Base-by-base conservation (phyloP, 2,113 vertebrate genomes). In the Odocoileus virginianus region DNA sequence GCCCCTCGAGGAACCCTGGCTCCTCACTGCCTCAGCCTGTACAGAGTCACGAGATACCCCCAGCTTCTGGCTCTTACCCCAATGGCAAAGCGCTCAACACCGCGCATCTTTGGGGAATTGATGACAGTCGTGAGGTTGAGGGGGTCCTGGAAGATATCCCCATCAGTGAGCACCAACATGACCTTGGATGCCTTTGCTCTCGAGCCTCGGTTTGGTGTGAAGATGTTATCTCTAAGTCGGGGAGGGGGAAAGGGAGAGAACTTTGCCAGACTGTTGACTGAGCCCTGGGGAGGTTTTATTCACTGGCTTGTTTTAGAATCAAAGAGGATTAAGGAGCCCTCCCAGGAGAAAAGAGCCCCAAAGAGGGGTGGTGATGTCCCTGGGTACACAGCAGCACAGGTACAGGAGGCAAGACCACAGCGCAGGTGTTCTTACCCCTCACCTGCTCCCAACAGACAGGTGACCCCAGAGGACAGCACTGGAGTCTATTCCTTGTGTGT, bases 101-200 rank as follows among this genome's bases (percentile, higher is more conserved):
- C 98, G 33, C 87, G 79, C 98, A 99, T 99, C 95, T 98, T 76
- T n/a, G 97, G 54, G 23, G 98, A 99, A 19, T 88, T 97, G 74
- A 99, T 98, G 71, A 99, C 99, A 27, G 95, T 90, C 0, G 78
- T 43, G 43, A 99, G 97, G 12, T 98, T 76, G 87, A 98, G 87
- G 14, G 96, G 33, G 91, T 99, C 99, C 28, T 3, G 1, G 6
- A 98, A 97, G 96, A 99, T 99, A 5, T 98, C 96, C 55, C 99
- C 99, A 60, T 99, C 99, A 0, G 99, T 99, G 81, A 99, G 71
- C 52, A 99, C 98, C 89, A 99, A 98, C n/a, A 99, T 99, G 58
- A 99, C 92, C 97, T 99, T 99, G 92, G 87, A 97, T n/a, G 99
- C 98, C 13, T 98, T 96, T 64, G 87, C 86, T 40, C 89, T 98